Base-by-base conservation (phyloP, 2,888 invertebrate species). In the Diarsia dahlii region DNA sequence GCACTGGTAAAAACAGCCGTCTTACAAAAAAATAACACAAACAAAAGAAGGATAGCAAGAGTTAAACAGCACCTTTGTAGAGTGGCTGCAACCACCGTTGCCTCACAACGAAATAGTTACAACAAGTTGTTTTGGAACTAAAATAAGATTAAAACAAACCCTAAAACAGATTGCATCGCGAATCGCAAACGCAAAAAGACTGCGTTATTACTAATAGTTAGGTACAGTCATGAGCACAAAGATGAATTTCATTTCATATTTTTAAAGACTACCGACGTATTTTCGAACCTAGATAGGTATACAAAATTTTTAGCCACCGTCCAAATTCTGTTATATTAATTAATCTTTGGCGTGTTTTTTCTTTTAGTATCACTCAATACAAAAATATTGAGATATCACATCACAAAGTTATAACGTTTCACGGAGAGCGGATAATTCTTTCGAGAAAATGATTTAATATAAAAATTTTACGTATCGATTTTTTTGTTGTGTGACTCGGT, bases 71-170 rank as follows among this genome's bases (percentile, higher is more conserved):
- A 75, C 65, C 66, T 72, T 70, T 75, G 74, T 78, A 23, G 34
- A 78, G 45, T 20, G 60, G 71, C 74, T 76, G 77, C 81, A 15
- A 50, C 18, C 3, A 50, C 18, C 3, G 10, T 82, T 85, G 82
- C 85, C 34, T 28, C 78, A 84, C 65, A 8, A 56, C 23, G 50
- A 18, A 48, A 23, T 20, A 3, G 39, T 83, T 85, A 54, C 85
- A 81, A 81, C 78, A 78, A 73, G 74, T 56, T 48, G 58, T 77
- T 80, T 73, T 77, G 77, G 74, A 23, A 65, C 46, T 23, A 64
- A 76, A 84, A 84, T 78, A 84, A 84, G 78, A 85, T 65, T 66
- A 81, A 85, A 85, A 80, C 68, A 73, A 80, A 75, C 76, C 79
- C 84, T 74, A 81, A 72, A 81, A 6, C 28, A 73, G 81, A 85